These are phyloP conservation scores for Drosophila rubida DNA, from an alignment of 2,888 invertebrate species.

Conservation along the genomic window DNA sequence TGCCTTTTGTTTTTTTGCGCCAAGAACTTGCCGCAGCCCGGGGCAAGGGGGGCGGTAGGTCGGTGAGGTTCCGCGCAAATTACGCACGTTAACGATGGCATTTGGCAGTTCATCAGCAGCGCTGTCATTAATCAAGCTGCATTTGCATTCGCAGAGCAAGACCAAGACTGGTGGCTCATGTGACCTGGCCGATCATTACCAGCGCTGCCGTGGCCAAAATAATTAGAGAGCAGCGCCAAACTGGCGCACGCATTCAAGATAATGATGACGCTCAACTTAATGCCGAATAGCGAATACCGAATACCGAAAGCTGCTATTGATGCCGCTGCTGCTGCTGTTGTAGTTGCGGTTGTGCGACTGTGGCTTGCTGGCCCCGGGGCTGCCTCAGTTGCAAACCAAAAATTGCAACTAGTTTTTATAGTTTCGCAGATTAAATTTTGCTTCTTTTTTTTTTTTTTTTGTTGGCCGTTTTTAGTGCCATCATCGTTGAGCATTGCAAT, in stretches of 20 bases:
- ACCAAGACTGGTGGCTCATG: constrained; percentile 10
- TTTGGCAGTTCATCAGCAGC: constrained; percentile 44
- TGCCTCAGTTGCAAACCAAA: constrained; percentile 43
- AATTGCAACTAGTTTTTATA: constrained; percentile 57
- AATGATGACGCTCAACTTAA: constrained; percentile 18
- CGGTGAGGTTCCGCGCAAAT: too few relatives aligned
- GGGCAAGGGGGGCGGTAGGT: neutral
- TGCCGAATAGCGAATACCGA: neutral
- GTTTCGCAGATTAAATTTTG: constrained; percentile 20
- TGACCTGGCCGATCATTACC: constrained; percentile 64
- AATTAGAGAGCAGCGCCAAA: constrained; percentile 54
- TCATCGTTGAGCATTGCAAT: constrained; percentile 44
- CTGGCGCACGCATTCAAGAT: constrained; percentile 65
- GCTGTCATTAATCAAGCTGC: constrained; percentile 67
- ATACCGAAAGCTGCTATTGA: neutral
- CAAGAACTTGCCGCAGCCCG: constrained; percentile 1
- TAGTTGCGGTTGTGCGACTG: neutral
- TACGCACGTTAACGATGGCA: constrained; percentile 58
- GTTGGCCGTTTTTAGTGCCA: constrained; percentile 26
- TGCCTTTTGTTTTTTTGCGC: neutral
- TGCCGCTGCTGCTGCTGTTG: neutral
- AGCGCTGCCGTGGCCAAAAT: constrained; percentile 51
- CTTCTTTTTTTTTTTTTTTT: constrained; percentile 7
- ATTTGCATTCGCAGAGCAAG: constrained; percentile 62
- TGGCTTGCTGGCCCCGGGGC: constrained; percentile 4